Conservation (phyloP, 2,888 invertebrate genomes). For the Lasioglossum calceatum region DNA sequence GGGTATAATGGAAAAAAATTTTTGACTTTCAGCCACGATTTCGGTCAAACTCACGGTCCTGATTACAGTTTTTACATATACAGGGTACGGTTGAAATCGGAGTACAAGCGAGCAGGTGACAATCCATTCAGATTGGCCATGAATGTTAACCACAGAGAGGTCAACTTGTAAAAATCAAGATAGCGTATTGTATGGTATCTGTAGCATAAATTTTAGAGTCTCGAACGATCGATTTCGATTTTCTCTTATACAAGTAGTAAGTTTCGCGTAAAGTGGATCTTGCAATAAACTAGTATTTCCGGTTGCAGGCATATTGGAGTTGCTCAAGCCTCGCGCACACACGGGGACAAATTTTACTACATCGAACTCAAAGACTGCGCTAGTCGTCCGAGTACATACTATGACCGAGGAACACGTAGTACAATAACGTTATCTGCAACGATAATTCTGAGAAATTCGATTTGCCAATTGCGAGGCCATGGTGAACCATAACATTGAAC, state of each 20-base stretch:
- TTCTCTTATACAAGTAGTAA: neutral
- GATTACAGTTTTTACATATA: too few species aligned
- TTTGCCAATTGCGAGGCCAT: constrained; percentile 60
- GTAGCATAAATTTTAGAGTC: neutral
- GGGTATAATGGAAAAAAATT: too few species aligned
- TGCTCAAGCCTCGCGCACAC: neutral
- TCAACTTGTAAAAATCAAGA: too few species aligned
- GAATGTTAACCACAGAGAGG: too few species aligned
- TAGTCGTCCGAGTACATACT: neutral
- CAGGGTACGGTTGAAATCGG: too few species aligned
- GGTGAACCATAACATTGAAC: constrained; percentile 54
- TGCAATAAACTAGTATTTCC: neutral
- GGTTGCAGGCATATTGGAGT: neutral
- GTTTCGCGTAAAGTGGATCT: neutral
- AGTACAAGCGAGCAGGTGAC: too few species aligned
- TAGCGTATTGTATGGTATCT: neutral
- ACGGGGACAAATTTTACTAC: neutral
- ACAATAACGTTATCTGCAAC: constrained; percentile 62
- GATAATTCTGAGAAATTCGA: constrained; percentile 68
- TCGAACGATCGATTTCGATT: neutral
- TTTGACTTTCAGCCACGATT: too few species aligned
- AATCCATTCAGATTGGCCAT: too few species aligned
- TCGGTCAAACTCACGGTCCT: too few species aligned
- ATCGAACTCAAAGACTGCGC: neutral
- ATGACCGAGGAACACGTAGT: constrained; percentile 44